Evolutionary conservation across 1,140 invertebrate species (phyloP).

Genomic region (Drosophila pallidifrons): DNA sequence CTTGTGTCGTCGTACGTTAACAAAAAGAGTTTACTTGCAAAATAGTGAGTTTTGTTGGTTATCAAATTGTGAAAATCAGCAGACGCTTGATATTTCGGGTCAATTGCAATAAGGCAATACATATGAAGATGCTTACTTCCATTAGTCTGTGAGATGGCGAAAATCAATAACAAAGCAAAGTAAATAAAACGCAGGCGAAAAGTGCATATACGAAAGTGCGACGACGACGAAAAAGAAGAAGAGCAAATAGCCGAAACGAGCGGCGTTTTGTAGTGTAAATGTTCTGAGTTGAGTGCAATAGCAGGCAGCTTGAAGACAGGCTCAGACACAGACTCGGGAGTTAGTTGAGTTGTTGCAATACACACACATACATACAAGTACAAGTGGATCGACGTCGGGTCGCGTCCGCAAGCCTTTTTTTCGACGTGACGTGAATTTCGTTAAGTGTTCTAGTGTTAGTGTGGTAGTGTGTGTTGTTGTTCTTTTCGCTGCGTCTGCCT

Average conservation of each 20-base stretch:
- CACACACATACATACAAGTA: slow-evolving; percentile 14
- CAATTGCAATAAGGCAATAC: slow-evolving; percentile 11
- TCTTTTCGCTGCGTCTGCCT: slow-evolving; percentile 39
- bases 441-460: slow-evolving; percentile 58
- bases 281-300: slow-evolving; percentile 34
- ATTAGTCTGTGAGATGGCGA: slow-evolving; percentile 54
- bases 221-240: slow-evolving; percentile 35
- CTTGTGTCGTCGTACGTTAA: slow-evolving; percentile 41
- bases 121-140: background rate
- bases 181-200: slow-evolving; percentile 67
- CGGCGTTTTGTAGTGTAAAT: slow-evolving; percentile 20
- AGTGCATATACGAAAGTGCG: slow-evolving; percentile 69
- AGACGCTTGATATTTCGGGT: slow-evolving; percentile 7
- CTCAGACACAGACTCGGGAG: slow-evolving; percentile 16
- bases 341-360: slow-evolving; percentile 16
- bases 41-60: slow-evolving; percentile 12
- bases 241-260: slow-evolving; percentile 17
- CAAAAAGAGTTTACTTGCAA: slow-evolving; percentile 30
- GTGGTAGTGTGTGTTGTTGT: slow-evolving; percentile 25
- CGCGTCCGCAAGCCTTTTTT: slow-evolving; percentile 24
- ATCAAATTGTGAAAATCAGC: slow-evolving; percentile 30
- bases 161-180: slow-evolving; percentile 79
- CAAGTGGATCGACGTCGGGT: slow-evolving; percentile 24
- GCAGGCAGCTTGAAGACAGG: slow-evolving; percentile 36
- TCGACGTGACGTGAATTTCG: slow-evolving; percentile 74